Evolutionary conservation across 2,888 invertebrate genomes (phyloP).

Genomic region (Perizoma flavofasciatum): DNA sequence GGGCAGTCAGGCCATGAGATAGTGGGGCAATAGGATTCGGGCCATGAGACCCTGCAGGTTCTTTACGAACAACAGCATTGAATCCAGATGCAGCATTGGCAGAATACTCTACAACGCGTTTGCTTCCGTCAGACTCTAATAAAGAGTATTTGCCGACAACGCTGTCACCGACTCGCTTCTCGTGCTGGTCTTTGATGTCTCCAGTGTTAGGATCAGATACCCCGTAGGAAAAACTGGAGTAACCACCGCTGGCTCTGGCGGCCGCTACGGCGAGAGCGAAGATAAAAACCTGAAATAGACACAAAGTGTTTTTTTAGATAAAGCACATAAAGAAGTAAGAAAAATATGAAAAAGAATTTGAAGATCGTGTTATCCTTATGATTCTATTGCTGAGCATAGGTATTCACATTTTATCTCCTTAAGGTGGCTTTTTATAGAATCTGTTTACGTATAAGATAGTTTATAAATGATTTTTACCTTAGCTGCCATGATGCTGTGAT

Average conservation of each 20-base stretch:
- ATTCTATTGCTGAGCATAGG: too few relatives aligned
- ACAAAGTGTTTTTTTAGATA: neutral
- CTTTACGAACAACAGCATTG: conserved; percentile 64
- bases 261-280: conserved; percentile 57
- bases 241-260: conserved; percentile 54
- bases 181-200: conserved; percentile 77
- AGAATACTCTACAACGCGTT: conserved; percentile 83
- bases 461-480: conserved; percentile 50
- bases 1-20: conserved; percentile 30
- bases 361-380: too few relatives aligned
- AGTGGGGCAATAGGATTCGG: conserved; percentile 27
- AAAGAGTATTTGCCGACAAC: conserved; percentile 80
- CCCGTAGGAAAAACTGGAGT: conserved; percentile 66
- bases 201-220: conserved; percentile 68
- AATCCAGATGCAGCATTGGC: conserved; percentile 64
- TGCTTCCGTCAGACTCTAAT: conserved; percentile 83
- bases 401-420: too few relatives aligned
- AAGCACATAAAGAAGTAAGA: neutral
- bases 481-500: conserved; percentile 57
- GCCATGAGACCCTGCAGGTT: conserved; percentile 50
- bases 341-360: neutral
- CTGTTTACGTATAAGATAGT: too few relatives aligned
- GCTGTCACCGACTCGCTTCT: conserved; percentile 84
- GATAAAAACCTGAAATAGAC: conserved; percentile 62
- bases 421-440: too few relatives aligned